These are phyloP conservation scores for Dryadula phaetusa DNA, from an alignment of 2,888 invertebrate genomes.

Conservation along the genomic window DNA sequence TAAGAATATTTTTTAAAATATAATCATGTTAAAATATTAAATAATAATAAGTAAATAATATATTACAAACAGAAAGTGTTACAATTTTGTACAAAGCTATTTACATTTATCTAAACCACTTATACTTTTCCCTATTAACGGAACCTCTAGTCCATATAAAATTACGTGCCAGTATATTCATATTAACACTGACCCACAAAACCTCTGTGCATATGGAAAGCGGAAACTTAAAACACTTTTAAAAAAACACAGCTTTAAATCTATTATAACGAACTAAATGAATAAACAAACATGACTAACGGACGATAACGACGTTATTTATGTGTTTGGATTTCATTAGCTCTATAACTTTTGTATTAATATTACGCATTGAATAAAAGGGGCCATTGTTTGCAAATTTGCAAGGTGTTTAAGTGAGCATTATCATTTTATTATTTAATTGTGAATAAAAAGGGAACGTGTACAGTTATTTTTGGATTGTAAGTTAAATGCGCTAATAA, in stretches of 20 bases:
- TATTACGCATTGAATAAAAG: slow-evolving; percentile 1
- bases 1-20: no score
- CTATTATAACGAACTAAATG: slow-evolving; percentile 51
- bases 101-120: no score
- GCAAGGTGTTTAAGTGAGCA: slow-evolving; percentile 22
- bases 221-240: slow-evolving; percentile 23
- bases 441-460: slow-evolving; percentile 11
- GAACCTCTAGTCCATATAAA: no score
- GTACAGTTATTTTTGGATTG: neutral
- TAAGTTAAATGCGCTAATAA: slow-evolving; percentile 8
- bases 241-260: slow-evolving; percentile 46
- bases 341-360: slow-evolving; percentile 20
- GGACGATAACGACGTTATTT: slow-evolving; percentile 43
- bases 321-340: slow-evolving; percentile 34
- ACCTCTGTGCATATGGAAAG: neutral
- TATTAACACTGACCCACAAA: slow-evolving; percentile 10
- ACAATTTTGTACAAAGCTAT: no score
- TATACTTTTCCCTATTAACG: no score
- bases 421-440: slow-evolving; percentile 26
- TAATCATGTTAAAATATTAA: no score
- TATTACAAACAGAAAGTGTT: no score
- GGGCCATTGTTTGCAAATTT: slow-evolving; percentile 38
- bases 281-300: slow-evolving; percentile 49
- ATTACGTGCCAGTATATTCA: no score
- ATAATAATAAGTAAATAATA: no score